These are phyloP conservation scores for Maconellicoccus hirsutus DNA, from an alignment of 1,140 invertebrate species.

Conservation along the genomic window DNA sequence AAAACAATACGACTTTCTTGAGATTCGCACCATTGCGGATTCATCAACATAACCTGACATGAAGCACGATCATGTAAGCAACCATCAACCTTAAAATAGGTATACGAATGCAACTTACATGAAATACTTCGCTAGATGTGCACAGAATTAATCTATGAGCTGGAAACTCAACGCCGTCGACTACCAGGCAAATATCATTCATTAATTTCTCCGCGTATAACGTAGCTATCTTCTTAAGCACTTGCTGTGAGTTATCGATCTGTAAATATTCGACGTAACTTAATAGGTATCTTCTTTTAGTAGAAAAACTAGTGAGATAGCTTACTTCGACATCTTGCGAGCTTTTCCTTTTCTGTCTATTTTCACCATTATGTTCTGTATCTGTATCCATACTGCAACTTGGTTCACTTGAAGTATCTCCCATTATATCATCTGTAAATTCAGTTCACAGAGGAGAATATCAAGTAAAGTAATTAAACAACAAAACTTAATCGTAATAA, in stretches of 20 bases:
- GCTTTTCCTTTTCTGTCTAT: slow-evolving; percentile 12
- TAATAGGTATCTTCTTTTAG: not conserved
- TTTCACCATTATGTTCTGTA: not conserved
- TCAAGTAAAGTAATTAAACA: too few species aligned
- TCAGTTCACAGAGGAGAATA: too few species aligned
- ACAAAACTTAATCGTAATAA: too few species aligned
- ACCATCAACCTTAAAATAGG: not conserved
- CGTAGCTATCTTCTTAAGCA: slow-evolving; percentile 66
- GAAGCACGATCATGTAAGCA: not conserved
- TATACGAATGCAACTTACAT: slow-evolving; percentile 41
- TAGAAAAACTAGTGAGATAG: not conserved
- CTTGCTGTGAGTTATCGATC: slow-evolving; percentile 68
- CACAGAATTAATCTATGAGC: slow-evolving; percentile 85
- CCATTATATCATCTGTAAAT: too few species aligned
- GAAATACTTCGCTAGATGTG: slow-evolving; percentile 90
- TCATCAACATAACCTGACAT: slow-evolving; percentile 81
- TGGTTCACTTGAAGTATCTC: too few species aligned
- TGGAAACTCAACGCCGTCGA: slow-evolving; percentile 66
- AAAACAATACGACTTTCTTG: slow-evolving; percentile 69
- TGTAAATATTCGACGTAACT: slow-evolving; percentile 30
- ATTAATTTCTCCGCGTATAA: slow-evolving; percentile 71
- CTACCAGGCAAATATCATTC: slow-evolving; percentile 73
- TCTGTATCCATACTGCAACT: not conserved
- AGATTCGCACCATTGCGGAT: slow-evolving; percentile 82
- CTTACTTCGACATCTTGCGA: slow-evolving; percentile 12